Percentiles rank a stretch among this genome's conserved stretches.
These are phyloP conservation scores for Notiomystis cincta DNA, from an alignment of 2,113 vertebrate genomes.

Conservation along the genomic window DNA sequence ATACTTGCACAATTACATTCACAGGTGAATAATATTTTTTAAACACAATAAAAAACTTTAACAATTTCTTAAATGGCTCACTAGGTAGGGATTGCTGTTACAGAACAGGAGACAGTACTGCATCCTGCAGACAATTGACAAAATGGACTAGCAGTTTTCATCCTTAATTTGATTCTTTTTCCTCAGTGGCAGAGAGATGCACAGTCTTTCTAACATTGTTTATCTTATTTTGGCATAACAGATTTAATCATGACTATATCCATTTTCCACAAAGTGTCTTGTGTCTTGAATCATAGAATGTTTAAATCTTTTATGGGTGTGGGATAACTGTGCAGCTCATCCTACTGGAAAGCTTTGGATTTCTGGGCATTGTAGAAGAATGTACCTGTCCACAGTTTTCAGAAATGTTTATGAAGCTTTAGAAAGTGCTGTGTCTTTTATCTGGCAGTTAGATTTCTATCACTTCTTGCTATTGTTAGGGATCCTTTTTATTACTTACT, in stretches of 20 bases:
- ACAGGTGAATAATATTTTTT: not conserved
- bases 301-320: not conserved
- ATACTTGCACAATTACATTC: not conserved
- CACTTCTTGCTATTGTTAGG: not conserved
- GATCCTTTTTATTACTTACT: not conserved
- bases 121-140: not conserved
- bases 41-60: not conserved
- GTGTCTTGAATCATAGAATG: not conserved
- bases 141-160: not conserved
- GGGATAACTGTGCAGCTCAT: not conserved
- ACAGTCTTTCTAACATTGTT: not conserved
- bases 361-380: not conserved
- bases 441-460: not conserved
- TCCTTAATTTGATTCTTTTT: not conserved
- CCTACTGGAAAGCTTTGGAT: not conserved
- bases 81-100: not conserved
- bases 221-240: not conserved
- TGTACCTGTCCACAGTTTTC: not conserved
- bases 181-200: not conserved
- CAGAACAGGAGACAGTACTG: not conserved
- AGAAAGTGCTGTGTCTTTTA: not conserved
- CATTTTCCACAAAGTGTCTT: not conserved
- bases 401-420: not conserved
- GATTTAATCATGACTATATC: not conserved
- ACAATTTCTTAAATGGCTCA: not conserved